Evolutionary conservation across 1,140 invertebrate genomes (phyloP).

Genomic region (Heliconius melpomene): DNA sequence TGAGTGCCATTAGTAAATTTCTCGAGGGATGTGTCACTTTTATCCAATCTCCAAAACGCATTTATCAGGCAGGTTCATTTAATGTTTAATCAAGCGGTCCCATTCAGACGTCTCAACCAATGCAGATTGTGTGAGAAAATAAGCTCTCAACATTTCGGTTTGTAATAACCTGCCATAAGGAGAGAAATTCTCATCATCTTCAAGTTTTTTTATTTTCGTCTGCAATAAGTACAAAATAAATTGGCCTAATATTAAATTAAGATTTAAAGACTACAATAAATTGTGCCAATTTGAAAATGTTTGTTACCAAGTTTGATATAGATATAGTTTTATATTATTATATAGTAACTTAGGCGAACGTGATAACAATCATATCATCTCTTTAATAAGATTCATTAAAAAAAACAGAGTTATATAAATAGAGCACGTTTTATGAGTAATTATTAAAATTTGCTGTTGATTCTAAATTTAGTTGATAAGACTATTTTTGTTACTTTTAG

Average conservation of each 20-base stretch:
- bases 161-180: constrained; percentile 19
- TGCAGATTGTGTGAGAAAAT: constrained; percentile 27
- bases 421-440: too few relatives aligned
- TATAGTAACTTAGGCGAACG: too few relatives aligned
- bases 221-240: background rate
- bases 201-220: background rate
- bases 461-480: too few relatives aligned
- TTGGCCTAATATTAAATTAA: background rate
- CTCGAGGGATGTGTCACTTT: constrained; percentile 2
- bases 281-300: too few relatives aligned
- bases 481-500: too few relatives aligned
- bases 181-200: constrained; percentile 30
- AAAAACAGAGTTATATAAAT: too few relatives aligned
- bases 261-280: too few relatives aligned
- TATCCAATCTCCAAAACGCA: constrained; percentile 18
- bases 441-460: too few relatives aligned
- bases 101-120: constrained; percentile 35
- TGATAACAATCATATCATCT: too few relatives aligned
- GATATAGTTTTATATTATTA: too few relatives aligned
- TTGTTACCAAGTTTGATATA: too few relatives aligned
- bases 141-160: constrained; percentile 20
- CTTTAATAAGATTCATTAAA: too few relatives aligned
- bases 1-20: constrained; percentile 15
- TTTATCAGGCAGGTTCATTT: constrained; percentile 32
- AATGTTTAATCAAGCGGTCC: constrained; percentile 33